Base-by-base conservation (phyloP, 1,140 invertebrate species). In the Leptinotarsa undecemlineata region DNA sequence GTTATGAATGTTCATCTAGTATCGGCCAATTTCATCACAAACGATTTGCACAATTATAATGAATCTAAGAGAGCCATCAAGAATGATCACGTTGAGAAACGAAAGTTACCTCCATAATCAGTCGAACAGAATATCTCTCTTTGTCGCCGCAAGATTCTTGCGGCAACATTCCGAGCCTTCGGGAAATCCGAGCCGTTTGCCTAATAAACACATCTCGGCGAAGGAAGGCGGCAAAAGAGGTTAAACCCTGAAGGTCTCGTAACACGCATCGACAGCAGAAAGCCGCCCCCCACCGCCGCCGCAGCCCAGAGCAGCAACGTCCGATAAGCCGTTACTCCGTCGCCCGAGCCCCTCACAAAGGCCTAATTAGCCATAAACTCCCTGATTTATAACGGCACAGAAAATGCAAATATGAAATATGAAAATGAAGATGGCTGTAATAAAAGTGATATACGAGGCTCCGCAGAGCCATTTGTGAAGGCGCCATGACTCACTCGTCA, bases 331-430 rank as follows among this genome's bases (percentile, higher is more conserved):
- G 82, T 84, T 84, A 80, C 81, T 80, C 70, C 77, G 78, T 77
- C 81, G 78, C 79, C 76, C 79, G 74, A 77, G 81, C 79, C 83
- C 82, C 81, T 82, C 84, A 88, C 87, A 88, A 88, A 88, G 87
- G 88, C 88, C 89, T 90, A 90, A 90, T 90, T 90, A 90, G 89
- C 88, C 88, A 89, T 90, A 89, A 90, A 89, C 87, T 88, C 86
- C 84, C 86, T 89, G 88, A 89, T 89, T 89, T 89, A 89, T 89
- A 88, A 88, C 87, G 85, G 86, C 84, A 83, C 83, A 85, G 84
- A 85, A 89, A 88, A 89, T 91, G 90, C 90, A 91, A 91, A 91
- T 91, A 91, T 91, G 90, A 91, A 91, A 91, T 91, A 91, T 92
- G 90, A 91, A 92, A 91, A 92, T 92, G 90, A 92, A 91, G 90